Conservation (phyloP, 1,140 invertebrate species). For the Eupristina koningsbergeri region DNA sequence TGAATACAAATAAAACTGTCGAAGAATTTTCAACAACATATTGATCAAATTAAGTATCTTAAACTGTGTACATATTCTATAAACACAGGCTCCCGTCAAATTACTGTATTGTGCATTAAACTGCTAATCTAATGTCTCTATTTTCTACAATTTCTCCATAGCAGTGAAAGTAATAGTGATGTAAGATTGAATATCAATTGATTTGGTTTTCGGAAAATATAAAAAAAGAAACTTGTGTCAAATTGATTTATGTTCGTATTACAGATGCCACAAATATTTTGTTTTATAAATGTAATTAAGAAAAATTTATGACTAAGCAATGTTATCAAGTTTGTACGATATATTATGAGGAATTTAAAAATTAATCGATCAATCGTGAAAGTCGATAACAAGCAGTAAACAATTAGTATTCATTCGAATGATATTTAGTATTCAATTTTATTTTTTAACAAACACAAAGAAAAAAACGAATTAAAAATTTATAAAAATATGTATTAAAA, state of each 20-base stretch:
- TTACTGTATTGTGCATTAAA: neutral
- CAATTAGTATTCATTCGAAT: neutral
- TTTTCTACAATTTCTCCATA: neutral
- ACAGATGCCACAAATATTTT: no score
- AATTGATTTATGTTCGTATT: neutral
- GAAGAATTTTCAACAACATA: neutral
- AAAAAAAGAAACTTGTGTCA: no score
- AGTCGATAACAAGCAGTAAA: neutral
- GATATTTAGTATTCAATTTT: neutral
- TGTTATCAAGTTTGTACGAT: neutral
- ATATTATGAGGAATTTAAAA: neutral
- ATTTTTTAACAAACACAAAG: neutral
- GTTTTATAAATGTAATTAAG: no score
- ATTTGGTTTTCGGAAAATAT: no score
- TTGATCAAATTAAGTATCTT: neutral
- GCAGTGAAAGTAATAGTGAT: no score
- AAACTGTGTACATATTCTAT: neutral
- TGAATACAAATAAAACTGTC: no score
- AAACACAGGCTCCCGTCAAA: neutral
- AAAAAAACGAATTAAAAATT: no score
- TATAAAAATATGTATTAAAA: no score
- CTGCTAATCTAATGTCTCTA: neutral
- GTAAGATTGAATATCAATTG: no score
- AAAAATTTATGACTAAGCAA: neutral
- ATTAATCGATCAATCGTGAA: neutral